Conservation (phyloP, 1,140 invertebrate species). For the Drosophila jambulina region DNA sequence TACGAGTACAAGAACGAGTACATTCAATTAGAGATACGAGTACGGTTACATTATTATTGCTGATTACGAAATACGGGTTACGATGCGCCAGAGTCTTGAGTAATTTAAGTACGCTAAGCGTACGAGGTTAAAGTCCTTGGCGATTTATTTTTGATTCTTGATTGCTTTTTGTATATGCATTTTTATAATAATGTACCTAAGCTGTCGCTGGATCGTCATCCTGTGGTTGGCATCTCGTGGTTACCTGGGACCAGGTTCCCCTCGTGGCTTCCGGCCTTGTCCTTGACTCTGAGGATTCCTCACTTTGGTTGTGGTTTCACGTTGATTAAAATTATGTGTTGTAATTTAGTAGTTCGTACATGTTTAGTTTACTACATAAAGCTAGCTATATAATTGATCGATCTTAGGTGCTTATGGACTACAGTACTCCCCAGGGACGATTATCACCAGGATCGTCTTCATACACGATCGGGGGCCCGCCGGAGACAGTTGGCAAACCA, state of each 20-base stretch:
- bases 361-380: slow-evolving; percentile 32
- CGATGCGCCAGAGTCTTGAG: slow-evolving; percentile 64
- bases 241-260: slow-evolving; percentile 34
- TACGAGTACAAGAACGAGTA: slow-evolving; percentile 63
- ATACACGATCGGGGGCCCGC: slow-evolving; percentile 10
- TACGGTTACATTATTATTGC: slow-evolving; percentile 65
- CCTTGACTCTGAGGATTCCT: slow-evolving; percentile 30
- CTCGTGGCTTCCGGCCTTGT: slow-evolving; percentile 28
- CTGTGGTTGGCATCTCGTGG: slow-evolving; percentile 38
- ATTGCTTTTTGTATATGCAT: slow-evolving; percentile 9
- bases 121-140: slow-evolving; percentile 47
- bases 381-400: slow-evolving; percentile 44
- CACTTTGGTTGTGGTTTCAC: slow-evolving; percentile 39
- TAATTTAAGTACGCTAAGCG: slow-evolving; percentile 66
- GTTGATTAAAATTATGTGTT: slow-evolving; percentile 63
- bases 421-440: slow-evolving; percentile 12
- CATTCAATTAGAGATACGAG: slow-evolving; percentile 55
- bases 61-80: slow-evolving; percentile 75
- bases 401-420: slow-evolving; percentile 50
- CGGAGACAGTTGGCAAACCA: slow-evolving; percentile 74
- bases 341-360: slow-evolving; percentile 46
- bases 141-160: slow-evolving; percentile 53
- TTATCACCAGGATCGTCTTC: slow-evolving; percentile 25
- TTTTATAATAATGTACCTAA: slow-evolving; percentile 65
- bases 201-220: slow-evolving; percentile 47